Evolutionary conservation across 1,140 invertebrate species (phyloP), one percentile per base, ranked within the genome.

Genomic region (Potamilus streckersoni): DNA sequence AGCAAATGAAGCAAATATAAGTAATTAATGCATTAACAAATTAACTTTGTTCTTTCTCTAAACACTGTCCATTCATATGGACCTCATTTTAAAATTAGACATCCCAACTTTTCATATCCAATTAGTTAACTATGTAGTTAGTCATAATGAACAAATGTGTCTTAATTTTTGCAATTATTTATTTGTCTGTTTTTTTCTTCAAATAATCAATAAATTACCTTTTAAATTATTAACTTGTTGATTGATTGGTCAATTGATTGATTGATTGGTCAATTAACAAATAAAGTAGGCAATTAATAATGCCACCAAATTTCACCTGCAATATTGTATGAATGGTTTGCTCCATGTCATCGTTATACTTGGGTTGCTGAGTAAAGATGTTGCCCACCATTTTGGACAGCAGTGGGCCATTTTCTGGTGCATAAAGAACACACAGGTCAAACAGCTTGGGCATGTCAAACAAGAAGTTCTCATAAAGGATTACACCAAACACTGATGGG

Each of bases 361-460:
- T 89, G 5, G 94, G 93, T 82, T 96, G 94, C 70, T 94, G 79
- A 16, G 86, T 89, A 80, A 95, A 94, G 20, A 96, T 91, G 66
- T 92, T 92, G 0, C 91, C 89, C 58, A 96, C 83, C 73, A 96
- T 92, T 83, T 92, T 92, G 0, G 89, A 81, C 14, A 95, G 88
- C 65, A 94, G 87, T 58, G 90, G 85, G 8, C 84, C 79, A 85
- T 96, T 95, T 63, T 92, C 92, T 31, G 79, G 71, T 6, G 94
- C 94, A 85, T 95, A 95, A 8, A 94, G 88, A 68, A 94, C 92
- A 86, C 94, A 93, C 2, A 96, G 83, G 85, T 96, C 95, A 85
- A 95, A 93, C 76, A 96, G 89, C 80, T 95, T 93, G 19, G 95
- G 95, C 76, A 96, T 91, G 23, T 95, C 95, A 84, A 96, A 94